Evolutionary conservation across 2,113 vertebrate species (phyloP), one percentile per base, ranked within the genome.

Genomic region (Rhinoptilus africanus): DNA sequence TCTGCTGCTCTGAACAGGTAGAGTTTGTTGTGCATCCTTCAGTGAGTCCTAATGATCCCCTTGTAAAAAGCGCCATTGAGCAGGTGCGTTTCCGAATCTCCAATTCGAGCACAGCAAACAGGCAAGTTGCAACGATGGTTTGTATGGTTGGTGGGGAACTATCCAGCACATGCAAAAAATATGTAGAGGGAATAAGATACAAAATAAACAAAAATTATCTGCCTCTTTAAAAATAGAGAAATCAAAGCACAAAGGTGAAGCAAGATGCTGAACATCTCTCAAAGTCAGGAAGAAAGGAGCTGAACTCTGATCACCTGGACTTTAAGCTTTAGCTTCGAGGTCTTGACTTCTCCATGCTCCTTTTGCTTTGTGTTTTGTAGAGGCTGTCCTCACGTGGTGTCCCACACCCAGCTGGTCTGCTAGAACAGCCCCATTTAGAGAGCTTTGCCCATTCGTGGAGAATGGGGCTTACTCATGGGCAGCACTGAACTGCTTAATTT

Each of bases 41-140:
- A 2, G 95, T 99, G 96, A 98, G 98, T 76, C 99, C 99, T 30
- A 98, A 85, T 0, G 99, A 99, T 86, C 98, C 99, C 4, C 94
- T 99, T 3, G 98, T 99, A 60, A 98, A 87, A 68, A 98, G 98
- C 11, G 98, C 99, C 75, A 99, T 99, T 2, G 99, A 99, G 74
- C 99, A 99, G 97, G 98, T 99, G 89, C 99, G 99, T 18, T 99
- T 99, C 97, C 98, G 97, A 30, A 99, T 99, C 96, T 99, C 99
- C 97, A 99, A 98, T 76, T 99, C 99, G 2, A 98, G 98, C 96
- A 91, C 98, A 2, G 98, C 97, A 11, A 96, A 96, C 93, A 98
- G 99, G 99, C 98, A 97, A 98, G 99, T 98, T 53, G 5, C 39
- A 13, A 3, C 3, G 21, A 9, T 37, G 71, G 9, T 34, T 17